Evolutionary conservation across 2,888 invertebrate genomes (phyloP), one percentile per base, ranked within the genome.

Genomic region (Leucoma salicis): DNA sequence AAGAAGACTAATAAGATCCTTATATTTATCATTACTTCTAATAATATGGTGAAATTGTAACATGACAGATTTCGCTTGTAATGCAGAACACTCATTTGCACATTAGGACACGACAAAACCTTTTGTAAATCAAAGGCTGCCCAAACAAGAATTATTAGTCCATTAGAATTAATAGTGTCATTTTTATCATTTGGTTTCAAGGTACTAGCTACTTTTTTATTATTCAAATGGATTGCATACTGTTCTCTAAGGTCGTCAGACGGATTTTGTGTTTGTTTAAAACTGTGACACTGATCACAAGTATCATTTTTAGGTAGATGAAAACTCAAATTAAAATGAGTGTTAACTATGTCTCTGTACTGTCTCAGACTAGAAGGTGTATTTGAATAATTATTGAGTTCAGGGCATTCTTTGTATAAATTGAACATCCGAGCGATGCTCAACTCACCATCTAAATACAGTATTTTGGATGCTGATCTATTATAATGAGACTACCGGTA

Each of bases 101-200:
- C 28, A 8, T 29, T 12, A 1, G 33, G 39, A 14, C 10, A 8
- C 1, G 6, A 4, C 8, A 39, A 10, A 29, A 28, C 33, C 11
- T 34, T 34, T 29, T 39, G 39, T 5, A 39, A 34, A 28, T 39
- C 34, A 18, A 16, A 39, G 3, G 34, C 33, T 3, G 34, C 34
- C 2, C 12, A 12, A 2, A 29, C 8, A 4, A 36, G 11, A 4
- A 1, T 8, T n/a, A n/a, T n/a, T n/a, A n/a, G n/a, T 11, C n/a
- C 18, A 15, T 14, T 8, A 13, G 27, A 27, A 8, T 27, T 25
- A 10, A 3, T 2, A 10, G 25, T 15, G 3, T 11, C 24, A 13
- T 21, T 13, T n/a, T 38, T 38, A 15, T 24, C 31, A 8, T 7
- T 10, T 13, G 5, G 14, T 14, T 25, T 31, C 21, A 24, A 10